phyloP scores from a whole-genome alignment of 2,888 invertebrate species.

The Podotricha telesiphe region DNA sequence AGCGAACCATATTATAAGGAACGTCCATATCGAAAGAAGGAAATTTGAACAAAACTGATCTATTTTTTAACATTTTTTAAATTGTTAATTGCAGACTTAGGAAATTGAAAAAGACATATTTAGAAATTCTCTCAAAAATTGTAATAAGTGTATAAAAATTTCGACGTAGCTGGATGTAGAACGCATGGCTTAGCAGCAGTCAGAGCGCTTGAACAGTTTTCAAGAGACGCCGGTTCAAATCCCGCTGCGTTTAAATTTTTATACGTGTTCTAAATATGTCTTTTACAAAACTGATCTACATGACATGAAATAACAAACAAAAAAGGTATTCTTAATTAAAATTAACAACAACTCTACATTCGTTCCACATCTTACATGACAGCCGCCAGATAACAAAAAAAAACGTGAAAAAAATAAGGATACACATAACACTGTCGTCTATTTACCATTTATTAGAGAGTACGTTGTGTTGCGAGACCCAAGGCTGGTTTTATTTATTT shows the following conservation, averaged over 20 bases:
- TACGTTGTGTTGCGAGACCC: not conserved
- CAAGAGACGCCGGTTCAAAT: no score
- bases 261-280: no score
- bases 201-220: no score
- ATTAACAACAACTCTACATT: not conserved
- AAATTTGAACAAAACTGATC: constrained; percentile 10
- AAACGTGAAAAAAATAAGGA: not conserved
- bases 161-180: no score
- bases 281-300: not conserved
- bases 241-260: no score
- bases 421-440: not conserved
- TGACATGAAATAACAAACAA: not conserved
- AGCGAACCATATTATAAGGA: constrained; percentile 19
- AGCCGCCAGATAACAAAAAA: not conserved
- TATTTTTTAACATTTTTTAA: no score
- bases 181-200: no score
- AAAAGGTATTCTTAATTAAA: not conserved
- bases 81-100: no score
- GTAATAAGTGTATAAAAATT: no score
- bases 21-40: constrained; percentile 6
- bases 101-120: no score
- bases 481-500: not conserved
- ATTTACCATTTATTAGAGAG: not conserved
- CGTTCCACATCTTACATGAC: not conserved
- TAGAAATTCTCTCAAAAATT: no score